A percentile compares a stretch with the other conserved stretches of the same genome.
Evolutionary conservation across 2,113 vertebrate genomes (phyloP).

Genomic region (Triplophysa rosa): DNA sequence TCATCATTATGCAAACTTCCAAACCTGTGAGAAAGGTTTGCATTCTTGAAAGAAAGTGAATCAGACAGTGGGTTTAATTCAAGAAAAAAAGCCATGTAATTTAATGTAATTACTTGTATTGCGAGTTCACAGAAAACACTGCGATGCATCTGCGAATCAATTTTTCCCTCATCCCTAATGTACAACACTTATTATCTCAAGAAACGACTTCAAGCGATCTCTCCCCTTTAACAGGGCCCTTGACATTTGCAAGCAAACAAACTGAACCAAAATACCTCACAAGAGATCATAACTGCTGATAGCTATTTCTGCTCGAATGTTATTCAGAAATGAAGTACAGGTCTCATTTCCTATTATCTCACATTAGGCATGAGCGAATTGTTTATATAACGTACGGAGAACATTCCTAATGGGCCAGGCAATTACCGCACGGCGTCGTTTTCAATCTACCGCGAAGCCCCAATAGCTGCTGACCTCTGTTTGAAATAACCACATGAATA

Average conservation of each 20-base stretch:
- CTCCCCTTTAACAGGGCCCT: slow-evolving; percentile 6
- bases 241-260: slow-evolving; percentile 28
- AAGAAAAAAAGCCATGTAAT: not conserved
- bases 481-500: slow-evolving; percentile 42
- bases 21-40: slow-evolving; percentile 1
- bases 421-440: slow-evolving; percentile 2
- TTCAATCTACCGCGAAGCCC: slow-evolving; percentile 26
- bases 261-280: not conserved
- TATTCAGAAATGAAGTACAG: not conserved
- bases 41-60: not conserved
- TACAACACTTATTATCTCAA: not conserved
- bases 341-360: not conserved
- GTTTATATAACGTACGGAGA: not conserved
- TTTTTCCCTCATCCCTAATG: not conserved
- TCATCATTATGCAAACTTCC: not conserved
- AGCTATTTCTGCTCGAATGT: not conserved
- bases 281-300: not conserved
- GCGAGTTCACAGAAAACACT: not conserved
- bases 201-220: not conserved
- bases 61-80: not conserved
- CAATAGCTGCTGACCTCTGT: slow-evolving; percentile 25
- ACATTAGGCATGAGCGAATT: not conserved
- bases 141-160: not conserved
- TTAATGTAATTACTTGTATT: not conserved
- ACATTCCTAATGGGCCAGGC: slow-evolving; percentile 6